Evolutionary conservation across 2,888 invertebrate species (phyloP), one percentile per base, ranked within the genome.

Genomic region (Eilema depressum): DNA sequence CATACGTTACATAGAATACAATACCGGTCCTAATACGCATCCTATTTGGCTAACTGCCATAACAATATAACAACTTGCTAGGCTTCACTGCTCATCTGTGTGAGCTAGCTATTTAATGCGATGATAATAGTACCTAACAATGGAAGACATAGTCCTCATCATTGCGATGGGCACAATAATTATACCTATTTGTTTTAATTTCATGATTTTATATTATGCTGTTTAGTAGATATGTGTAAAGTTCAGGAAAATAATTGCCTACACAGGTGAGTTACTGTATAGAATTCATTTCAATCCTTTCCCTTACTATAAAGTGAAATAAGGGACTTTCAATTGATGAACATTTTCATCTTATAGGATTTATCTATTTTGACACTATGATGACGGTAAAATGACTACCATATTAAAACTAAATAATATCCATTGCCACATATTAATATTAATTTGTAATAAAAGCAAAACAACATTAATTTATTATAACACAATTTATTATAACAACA

Each of bases 1-100:
- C 8, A 53, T 53, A 53, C 3, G n/a, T 53, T n/a, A 53, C 25
- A 59, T 26, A 59, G 12, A 25, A 59, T 17, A 57, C 11, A 57
- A 25, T 57, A 59, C 53, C 69, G 56, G 65, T 11, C 37, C 41
- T 59, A 66, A 60, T 66, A 41, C 66, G 30, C 47, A 66, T 64
- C 72, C 77, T 70, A 77, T 78, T 85, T 84, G 85, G 85, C 84
- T 59, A 59, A 56, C 68, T 77, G 84, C 85, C 83, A 85, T 71
- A 60, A 72, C 65, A 73, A 71, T 75, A 75, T 68, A 77, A 79
- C 61, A 79, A 77, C 68, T 30, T 74, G 75, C 64, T 71, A 70
- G 66, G 80, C 69, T 77, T 81, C 71, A 81, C 75, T 72, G 69
- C 68, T 57, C 69, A 17, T 69, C 67, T 75, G 53, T 53, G 76